Base-by-base conservation (phyloP, 2,797 vertebrate species). In the Siniperca obscura region DNA sequence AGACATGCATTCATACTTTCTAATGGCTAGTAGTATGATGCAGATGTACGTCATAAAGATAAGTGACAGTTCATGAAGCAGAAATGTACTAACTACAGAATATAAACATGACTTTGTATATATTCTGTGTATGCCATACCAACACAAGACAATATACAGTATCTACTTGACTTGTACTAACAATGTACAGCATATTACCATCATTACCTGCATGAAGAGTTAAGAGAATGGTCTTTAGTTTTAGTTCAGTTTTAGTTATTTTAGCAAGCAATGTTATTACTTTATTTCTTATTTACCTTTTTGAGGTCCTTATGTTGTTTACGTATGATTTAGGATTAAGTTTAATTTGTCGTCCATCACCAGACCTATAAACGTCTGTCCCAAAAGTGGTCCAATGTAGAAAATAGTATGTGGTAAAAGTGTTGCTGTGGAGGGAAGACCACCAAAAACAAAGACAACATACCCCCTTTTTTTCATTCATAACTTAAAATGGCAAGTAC, bases 401-500 rank as follows among this genome's bases (percentile, higher is more conserved):
- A 61, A 46, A 71, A 71, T 57, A 56, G 8, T 8, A 38, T 56
- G 57, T 46, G 25, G 48, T 69, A 27, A 27, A 61, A 36, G n/a
- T 34, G 46, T 36, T 8, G 13, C 48, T 62, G 48, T 62, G 38
- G 25, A 44, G 48, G 21, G 25, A 44, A 78, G 44, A 61, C 67
- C 17, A 44, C 2, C 16, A 36, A 52, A 52, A 48, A 36, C 27
- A 68, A 38, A 46, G 16, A 21, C 21, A 21, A 21, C 36, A 27
- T 25, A 7, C 7, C 25, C 14, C 21, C 9, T 46, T 12, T 60
- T 42, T 56, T 22, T 48, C 44, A 67, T 48, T 25, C 19, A 70
- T n/a, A 56, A 44, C 40, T 57, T 30, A 44, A 40, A 61, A 17
- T 34, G 38, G 38, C 10, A 27, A 21, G 2, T 44, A 11, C n/a